Percentiles rank a stretch among this genome's conserved stretches.
Conservation (phyloP, 2,113 vertebrate species). For the Callorhinus ursinus region DNA sequence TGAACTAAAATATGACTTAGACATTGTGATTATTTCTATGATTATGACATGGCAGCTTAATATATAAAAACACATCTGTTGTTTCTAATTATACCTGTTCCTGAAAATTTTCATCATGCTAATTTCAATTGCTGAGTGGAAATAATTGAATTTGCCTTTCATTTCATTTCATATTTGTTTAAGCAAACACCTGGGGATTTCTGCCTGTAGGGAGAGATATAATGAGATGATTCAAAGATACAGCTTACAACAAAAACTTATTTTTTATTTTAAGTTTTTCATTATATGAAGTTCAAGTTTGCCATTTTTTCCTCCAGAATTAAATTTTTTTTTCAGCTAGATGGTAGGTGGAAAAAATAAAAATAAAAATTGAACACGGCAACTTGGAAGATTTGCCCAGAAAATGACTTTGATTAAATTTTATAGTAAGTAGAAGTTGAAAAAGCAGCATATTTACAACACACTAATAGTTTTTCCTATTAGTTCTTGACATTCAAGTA, state of each 20-base stretch:
- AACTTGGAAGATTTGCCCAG: neutral
- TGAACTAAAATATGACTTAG: constrained; percentile 47
- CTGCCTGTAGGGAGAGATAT: constrained; percentile 17
- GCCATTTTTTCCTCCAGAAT: neutral
- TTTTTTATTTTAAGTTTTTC: constrained; percentile 10
- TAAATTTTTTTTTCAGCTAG: neutral
- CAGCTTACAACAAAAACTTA: constrained; percentile 33
- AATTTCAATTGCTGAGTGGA: constrained; percentile 70
- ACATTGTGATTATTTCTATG: constrained; percentile 67
- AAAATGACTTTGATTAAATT: constrained; percentile 35
- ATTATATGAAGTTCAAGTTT: neutral
- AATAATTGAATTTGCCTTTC: constrained; percentile 72
- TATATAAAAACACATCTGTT: constrained; percentile 68
- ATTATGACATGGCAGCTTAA: constrained; percentile 61
- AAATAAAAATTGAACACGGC: neutral
- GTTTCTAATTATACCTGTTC: constrained; percentile 73
- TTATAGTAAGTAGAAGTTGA: neutral
- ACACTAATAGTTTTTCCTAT: neutral
- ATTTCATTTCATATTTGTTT: constrained; percentile 68
- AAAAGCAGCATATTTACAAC: neutral
- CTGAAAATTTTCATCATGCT: constrained; percentile 52
- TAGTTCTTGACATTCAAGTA: neutral
- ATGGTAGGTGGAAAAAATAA: neutral
- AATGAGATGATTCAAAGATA: constrained; percentile 61
- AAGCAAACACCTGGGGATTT: constrained; percentile 62